Base-by-base conservation (phyloP, 2,113 vertebrate species). In the Epinephelus lanceolatus region DNA sequence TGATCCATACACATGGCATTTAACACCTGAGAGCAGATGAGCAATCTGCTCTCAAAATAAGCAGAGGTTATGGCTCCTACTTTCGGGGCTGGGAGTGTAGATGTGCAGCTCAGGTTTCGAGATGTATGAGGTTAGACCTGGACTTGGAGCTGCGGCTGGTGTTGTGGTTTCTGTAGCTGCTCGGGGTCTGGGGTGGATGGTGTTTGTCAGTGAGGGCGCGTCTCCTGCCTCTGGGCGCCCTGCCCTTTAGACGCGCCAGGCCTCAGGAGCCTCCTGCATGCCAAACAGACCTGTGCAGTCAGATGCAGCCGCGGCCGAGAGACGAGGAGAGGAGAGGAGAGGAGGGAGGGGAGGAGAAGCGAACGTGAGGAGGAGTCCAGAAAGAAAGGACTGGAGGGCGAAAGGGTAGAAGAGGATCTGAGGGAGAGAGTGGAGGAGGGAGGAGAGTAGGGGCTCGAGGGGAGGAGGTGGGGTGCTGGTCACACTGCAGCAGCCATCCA, bases 181-280 rank as follows among this genome's bases (percentile, higher is more conserved):
- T 86, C 74, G 11, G 83, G 85, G 77, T 90, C 77, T 79, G 55
- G 89, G 83, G 52, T 75, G 71, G 91, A 92, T 85, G 88, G 84
- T 94, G 92, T 93, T 94, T 93, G 92, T 93, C 91, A 93, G 94
- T 84, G 85, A 86, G 91, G 91, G 91, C 89, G 92, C 89, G 93
- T 95, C 94, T 94, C 88, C 87, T 87, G 94, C 91, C 91, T 90
- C 93, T 93, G 91, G 94, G 92, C 90, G 87, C 89, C 88, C 90
- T 95, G 95, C 92, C 94, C 90, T 95, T 95, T 95, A 94, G 91
- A 94, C 81, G 89, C 94, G 90, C 91, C 87, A 84, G 90, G 91
- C 94, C 93, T 94, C 84, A 75, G 80, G 92, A 94, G 92, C 91
- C 80, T 89, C 80, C 93, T 95, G 94, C 94, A 95, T 95, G 89